Evolutionary conservation across 2,797 vertebrate species (phyloP), one percentile per base, ranked within the genome.

Genomic region (Melanotaenia boesemani): DNA sequence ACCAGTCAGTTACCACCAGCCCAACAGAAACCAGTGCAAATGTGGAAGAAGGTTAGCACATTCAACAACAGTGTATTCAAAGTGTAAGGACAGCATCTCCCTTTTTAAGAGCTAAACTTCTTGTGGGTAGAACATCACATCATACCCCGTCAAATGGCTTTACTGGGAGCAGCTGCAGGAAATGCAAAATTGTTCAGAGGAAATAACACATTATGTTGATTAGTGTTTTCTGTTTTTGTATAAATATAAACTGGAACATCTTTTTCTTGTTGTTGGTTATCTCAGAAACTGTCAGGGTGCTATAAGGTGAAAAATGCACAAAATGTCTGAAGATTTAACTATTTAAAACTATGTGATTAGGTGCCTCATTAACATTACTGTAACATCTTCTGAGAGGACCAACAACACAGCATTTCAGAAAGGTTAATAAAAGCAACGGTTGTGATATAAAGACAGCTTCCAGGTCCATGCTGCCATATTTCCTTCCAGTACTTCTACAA

Each of bases 111-210:
- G 46, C 46, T 32, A 6, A 76, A 74, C 30, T 52, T 5, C 37
- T 66, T 41, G 48, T 46, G 46, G 71, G 58, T 67, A 72, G 20
- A 55, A 55, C 10, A 5, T 66, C 74, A 80, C 72, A 46, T 54
- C 26, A 37, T 28, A 28, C 28, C 28, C 28, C 28, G 4, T 28
- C 28, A 28, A 4, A 28, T 37, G 62, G 46, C 13, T 12, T 30
- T 3, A 0, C 22, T 5, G 63, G 30, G 22, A 34, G 48, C 46
- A 28, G 24, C 6, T 36, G 63, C 6, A 36, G 48, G 30, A 11
- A 26, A 36, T 37, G 32, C 7, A 26, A 15, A 54, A 10, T 26
- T 65, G 48, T 13, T 8, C 48, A 18, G 7, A 52, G 32, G n/a
- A 30, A 65, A 15, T 36, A 52, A 65, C 13, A 37, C 10, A 15